Conservation (phyloP, 2,888 invertebrate genomes). For the Hirtodrosophila histrioides region DNA sequence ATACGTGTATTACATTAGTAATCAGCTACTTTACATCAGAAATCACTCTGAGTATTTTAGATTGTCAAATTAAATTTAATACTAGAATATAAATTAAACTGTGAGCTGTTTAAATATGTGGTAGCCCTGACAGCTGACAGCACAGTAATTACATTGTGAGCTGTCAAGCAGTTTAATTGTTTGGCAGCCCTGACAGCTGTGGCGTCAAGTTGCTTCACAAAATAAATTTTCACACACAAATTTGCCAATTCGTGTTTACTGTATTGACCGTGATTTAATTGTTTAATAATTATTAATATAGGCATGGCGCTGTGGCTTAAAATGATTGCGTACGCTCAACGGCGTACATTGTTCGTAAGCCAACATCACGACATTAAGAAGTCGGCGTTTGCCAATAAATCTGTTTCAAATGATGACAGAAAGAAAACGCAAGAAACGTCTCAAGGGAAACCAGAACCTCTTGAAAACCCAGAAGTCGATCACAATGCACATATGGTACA, state of each 20-base stretch:
- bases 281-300: no score
- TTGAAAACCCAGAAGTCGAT: neutral
- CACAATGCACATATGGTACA: neutral
- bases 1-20: neutral
- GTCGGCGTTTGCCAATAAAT: neutral
- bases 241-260: no score
- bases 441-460: neutral
- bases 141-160: neutral
- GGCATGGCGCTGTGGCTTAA: constrained; percentile 8
- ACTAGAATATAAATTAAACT: constrained; percentile 4
- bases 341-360: neutral
- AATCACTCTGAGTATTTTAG: neutral
- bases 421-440: neutral
- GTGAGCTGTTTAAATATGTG: no score
- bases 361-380: constrained; percentile 1
- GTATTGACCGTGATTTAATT: no score
- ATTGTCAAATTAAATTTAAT: constrained; percentile 1
- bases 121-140: no score
- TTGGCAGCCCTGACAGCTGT: constrained; percentile 37
- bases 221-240: no score
- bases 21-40: neutral
- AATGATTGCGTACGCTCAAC: neutral
- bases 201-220: neutral
- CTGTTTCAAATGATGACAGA: neutral
- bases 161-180: neutral